phyloP scores from a whole-genome alignment of 2,113 vertebrate species.

The Chunga burmeisteri region DNA sequence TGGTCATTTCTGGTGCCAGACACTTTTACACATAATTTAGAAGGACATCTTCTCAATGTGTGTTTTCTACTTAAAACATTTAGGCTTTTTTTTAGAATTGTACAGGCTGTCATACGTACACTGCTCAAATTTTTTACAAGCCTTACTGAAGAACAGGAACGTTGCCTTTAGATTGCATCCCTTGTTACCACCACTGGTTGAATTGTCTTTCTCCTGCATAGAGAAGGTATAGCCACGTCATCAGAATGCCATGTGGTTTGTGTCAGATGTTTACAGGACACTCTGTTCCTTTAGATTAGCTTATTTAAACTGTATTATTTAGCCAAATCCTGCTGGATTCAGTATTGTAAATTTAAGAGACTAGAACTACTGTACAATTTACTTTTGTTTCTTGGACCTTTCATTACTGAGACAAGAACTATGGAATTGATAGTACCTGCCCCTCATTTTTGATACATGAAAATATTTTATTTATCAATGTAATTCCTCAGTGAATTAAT shows the following conservation, averaged over 20 bases:
- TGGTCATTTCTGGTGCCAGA: slow-evolving; percentile 60
- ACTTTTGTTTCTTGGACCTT: not conserved
- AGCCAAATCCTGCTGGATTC: slow-evolving; percentile 56
- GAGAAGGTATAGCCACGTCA: not conserved
- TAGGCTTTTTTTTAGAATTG: slow-evolving; percentile 54
- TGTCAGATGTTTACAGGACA: slow-evolving; percentile 62
- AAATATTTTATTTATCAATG: slow-evolving; percentile 48
- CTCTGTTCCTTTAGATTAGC: slow-evolving; percentile 55
- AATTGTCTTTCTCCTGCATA: slow-evolving; percentile 2
- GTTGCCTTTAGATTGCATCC: slow-evolving; percentile 56
- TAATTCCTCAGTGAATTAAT: slow-evolving; percentile 25
- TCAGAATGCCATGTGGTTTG: slow-evolving; percentile 21
- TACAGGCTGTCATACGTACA: slow-evolving; percentile 56
- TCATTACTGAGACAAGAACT: slow-evolving; percentile 6
- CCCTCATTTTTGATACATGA: slow-evolving; percentile 19
- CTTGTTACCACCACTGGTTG: not conserved
- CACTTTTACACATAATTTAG: slow-evolving; percentile 46
- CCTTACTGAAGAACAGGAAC: slow-evolving; percentile 59
- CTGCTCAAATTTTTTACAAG: slow-evolving; percentile 31
- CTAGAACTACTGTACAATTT: slow-evolving; percentile 35
- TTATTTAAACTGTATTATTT: slow-evolving; percentile 55
- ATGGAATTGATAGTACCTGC: not conserved
- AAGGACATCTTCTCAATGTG: slow-evolving; percentile 46
- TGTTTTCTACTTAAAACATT: slow-evolving; percentile 58
- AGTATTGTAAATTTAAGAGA: slow-evolving; percentile 52